Conservation (phyloP, 2,113 vertebrate genomes). For the Microtus richardsoni region DNA sequence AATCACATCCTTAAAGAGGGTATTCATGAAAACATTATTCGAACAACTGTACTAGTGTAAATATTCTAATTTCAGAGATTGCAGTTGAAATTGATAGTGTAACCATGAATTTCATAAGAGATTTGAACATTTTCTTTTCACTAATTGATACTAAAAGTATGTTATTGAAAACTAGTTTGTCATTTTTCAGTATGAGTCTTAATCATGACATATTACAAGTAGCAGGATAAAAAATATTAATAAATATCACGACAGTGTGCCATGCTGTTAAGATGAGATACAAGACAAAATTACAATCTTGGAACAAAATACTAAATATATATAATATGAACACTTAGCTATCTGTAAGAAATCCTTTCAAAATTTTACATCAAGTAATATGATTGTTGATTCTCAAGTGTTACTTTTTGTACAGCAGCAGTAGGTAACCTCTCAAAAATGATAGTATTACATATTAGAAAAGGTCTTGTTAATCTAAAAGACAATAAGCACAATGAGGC, state of each 20-base stretch:
- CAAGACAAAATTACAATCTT: background rate
- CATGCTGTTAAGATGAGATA: background rate
- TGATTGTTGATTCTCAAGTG: background rate
- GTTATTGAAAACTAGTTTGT: too few species aligned
- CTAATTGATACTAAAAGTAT: background rate
- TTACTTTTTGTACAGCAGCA: background rate
- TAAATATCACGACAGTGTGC: background rate
- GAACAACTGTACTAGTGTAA: background rate
- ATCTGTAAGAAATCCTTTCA: background rate
- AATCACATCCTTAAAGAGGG: background rate
- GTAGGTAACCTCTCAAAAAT: background rate
- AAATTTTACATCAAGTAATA: background rate
- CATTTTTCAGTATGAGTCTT: background rate
- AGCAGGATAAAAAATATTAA: background rate
- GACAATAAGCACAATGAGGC: background rate
- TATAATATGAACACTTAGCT: background rate
- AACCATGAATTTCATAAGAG: background rate
- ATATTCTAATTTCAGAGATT: background rate
- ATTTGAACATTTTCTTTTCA: background rate
- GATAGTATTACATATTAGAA: background rate
- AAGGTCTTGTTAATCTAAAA: background rate
- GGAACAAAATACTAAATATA: background rate
- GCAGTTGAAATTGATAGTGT: background rate
- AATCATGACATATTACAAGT: background rate
- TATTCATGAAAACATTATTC: background rate